A percentile compares a stretch with the other conserved stretches of the same genome.
Conservation (phyloP, 1,140 invertebrate species). For the Nebria ingens region DNA sequence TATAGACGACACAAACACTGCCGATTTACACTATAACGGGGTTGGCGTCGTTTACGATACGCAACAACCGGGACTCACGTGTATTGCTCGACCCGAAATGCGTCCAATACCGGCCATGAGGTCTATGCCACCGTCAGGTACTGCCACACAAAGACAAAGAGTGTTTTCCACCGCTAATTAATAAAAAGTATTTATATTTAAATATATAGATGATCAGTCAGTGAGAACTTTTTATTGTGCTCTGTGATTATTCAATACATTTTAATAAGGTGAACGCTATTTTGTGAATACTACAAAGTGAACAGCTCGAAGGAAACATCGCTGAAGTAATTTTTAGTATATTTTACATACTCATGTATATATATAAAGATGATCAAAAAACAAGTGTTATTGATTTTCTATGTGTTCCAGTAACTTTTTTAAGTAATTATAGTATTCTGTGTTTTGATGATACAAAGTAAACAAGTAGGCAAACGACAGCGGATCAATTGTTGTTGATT, state of each 20-base stretch:
- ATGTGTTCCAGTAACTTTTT: background rate
- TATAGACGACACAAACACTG: constrained; percentile 17
- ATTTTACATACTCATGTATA: background rate
- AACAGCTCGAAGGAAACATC: background rate
- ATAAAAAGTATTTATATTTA: background rate
- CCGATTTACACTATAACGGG: background rate
- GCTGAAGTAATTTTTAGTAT: background rate
- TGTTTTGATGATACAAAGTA: background rate
- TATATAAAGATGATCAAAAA: background rate
- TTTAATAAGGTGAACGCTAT: constrained; percentile 1
- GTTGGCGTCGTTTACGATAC: background rate
- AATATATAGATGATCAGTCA: background rate
- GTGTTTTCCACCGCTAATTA: background rate
- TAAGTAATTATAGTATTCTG: background rate
- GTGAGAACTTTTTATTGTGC: background rate
- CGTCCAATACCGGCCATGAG: background rate
- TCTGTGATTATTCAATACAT: constrained; percentile 4
- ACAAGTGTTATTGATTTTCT: background rate
- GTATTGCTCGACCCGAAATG: background rate
- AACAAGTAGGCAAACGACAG: background rate
- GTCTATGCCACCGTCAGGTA: too few relatives aligned
- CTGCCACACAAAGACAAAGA: constrained; percentile 5
- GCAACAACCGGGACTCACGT: background rate
- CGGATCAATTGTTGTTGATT: too few relatives aligned
- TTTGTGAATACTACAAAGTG: constrained; percentile 6